Evolutionary conservation across 2,888 invertebrate genomes (phyloP).

Genomic region (Limnephilus rhombicus): DNA sequence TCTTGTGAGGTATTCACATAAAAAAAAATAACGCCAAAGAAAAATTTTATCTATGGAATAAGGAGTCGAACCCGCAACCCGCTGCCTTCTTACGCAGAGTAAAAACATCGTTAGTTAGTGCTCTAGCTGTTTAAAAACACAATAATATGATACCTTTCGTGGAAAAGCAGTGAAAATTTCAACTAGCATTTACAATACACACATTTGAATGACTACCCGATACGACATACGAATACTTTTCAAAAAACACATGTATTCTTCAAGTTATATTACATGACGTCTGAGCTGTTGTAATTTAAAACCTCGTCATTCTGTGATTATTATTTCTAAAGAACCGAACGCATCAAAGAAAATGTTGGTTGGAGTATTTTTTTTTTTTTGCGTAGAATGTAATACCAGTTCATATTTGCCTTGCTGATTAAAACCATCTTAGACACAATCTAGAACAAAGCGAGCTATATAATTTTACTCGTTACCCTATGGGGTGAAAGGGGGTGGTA

Average conservation of each 20-base stretch:
- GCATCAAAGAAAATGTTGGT: background rate
- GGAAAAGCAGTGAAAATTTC: background rate
- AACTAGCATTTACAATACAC: background rate
- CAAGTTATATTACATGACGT: too few relatives aligned
- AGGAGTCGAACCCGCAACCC: background rate
- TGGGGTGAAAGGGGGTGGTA: background rate
- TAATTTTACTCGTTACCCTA: constrained; percentile 10
- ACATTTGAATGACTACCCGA: too few relatives aligned
- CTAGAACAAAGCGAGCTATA: constrained; percentile 11
- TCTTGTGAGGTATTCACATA: too few relatives aligned
- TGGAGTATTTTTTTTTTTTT: background rate
- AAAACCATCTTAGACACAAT: constrained; percentile 11
- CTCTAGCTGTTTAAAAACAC: background rate
- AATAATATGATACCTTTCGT: background rate
- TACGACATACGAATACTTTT: too few relatives aligned
- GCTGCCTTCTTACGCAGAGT: too few relatives aligned
- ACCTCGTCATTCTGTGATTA: background rate
- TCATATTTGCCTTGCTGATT: background rate
- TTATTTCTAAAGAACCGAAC: background rate
- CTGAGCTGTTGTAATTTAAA: background rate
- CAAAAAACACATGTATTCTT: too few relatives aligned
- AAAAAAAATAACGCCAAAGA: too few relatives aligned
- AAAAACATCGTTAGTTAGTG: too few relatives aligned
- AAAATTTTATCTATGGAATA: too few relatives aligned
- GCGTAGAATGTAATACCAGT: background rate